Evolutionary conservation across 2,888 invertebrate species (phyloP).

Genomic region (Himalopsyche kuldschensis): DNA sequence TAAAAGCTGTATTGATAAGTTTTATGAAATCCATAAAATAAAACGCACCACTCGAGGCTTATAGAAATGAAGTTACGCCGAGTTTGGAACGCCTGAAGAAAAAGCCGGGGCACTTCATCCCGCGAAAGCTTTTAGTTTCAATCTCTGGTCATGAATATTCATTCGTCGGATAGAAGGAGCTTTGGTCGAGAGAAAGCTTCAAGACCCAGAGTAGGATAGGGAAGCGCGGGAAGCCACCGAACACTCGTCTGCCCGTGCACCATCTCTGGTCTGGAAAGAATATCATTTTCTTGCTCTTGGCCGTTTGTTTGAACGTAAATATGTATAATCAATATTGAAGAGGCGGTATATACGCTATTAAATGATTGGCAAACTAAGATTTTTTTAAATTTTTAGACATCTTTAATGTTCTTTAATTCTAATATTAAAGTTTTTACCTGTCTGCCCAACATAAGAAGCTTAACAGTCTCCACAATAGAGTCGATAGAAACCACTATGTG

Average conservation of each 20-base stretch:
- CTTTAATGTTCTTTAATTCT: no score
- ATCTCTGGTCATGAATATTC: slow-evolving; percentile 21
- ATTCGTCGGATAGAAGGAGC: slow-evolving; percentile 8
- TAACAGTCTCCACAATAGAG: no score
- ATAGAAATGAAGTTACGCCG: not conserved
- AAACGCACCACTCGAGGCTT: not conserved
- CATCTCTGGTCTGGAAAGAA: not conserved
- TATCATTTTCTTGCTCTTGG: not conserved
- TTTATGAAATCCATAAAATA: not conserved
- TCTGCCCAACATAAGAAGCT: no score
- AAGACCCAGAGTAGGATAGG: not conserved
- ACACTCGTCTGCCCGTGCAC: not conserved
- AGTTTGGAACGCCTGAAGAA: not conserved
- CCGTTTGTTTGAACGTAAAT: not conserved
- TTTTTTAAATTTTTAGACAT: no score
- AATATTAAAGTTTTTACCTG: no score
- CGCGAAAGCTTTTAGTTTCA: slow-evolving; percentile 22
- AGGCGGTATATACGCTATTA: no score
- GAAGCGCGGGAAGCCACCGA: not conserved
- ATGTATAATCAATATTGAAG: no score
- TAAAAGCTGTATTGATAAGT: not conserved
- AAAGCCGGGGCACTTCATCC: not conserved
- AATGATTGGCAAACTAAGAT: no score
- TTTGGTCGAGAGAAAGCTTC: not conserved
- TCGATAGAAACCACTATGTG: no score